Conservation (phyloP, 2,113 vertebrate genomes). For the Plotosus lineatus region DNA sequence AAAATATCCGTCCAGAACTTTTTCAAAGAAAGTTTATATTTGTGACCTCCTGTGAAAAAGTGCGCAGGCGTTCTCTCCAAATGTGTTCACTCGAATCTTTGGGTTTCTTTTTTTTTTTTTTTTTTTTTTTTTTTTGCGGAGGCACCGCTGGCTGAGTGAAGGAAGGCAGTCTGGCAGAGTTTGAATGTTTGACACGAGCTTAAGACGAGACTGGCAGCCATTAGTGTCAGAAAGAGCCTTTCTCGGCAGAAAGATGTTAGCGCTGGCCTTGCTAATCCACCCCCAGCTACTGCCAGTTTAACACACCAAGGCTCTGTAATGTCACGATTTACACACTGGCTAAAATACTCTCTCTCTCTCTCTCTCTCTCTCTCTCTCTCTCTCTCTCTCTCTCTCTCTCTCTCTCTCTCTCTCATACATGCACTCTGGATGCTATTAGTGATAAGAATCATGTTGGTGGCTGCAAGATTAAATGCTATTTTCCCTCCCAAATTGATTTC, state of each 20-base stretch:
- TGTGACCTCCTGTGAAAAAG: not conserved
- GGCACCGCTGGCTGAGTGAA: slow-evolving; percentile 19
- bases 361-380: not conserved
- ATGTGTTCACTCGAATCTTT: not conserved
- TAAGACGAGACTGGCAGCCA: slow-evolving; percentile 37
- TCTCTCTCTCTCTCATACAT: not conserved
- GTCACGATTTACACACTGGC: slow-evolving; percentile 41
- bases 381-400: not conserved
- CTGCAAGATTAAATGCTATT: slow-evolving; percentile 33
- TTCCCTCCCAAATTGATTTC: slow-evolving; percentile 35
- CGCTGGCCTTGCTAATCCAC: slow-evolving; percentile 43
- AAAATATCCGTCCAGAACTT: not conserved
- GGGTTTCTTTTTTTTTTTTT: not conserved
- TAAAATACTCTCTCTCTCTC: slow-evolving; percentile 24
- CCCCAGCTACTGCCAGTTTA: slow-evolving; percentile 41
- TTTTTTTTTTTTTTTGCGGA: not conserved
- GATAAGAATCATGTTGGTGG: slow-evolving; percentile 7
- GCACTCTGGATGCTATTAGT: slow-evolving; percentile 6
- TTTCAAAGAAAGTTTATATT: not conserved
- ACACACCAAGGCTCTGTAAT: slow-evolving; percentile 40
- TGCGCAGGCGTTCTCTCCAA: not conserved
- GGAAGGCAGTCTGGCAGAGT: slow-evolving; percentile 33
- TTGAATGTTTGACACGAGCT: slow-evolving; percentile 25
- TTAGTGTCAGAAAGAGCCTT: slow-evolving; percentile 36
- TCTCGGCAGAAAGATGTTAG: slow-evolving; percentile 39